phyloP scores from a whole-genome alignment of 2,113 vertebrate genomes.

The Chaetops frenatus region DNA sequence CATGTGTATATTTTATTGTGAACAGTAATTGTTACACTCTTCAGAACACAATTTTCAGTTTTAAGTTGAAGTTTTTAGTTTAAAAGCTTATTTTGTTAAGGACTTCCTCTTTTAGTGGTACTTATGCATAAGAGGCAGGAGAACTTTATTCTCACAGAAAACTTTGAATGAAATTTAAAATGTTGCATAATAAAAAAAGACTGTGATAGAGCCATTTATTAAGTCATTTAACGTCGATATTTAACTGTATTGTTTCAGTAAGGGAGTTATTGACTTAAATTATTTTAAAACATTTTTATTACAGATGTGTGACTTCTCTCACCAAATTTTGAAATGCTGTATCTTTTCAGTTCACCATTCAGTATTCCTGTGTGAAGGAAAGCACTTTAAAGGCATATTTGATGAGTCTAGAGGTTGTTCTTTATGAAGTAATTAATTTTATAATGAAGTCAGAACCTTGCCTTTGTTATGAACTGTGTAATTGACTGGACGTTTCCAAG shows the following conservation, averaged over 20 bases:
- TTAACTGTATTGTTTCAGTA: background rate
- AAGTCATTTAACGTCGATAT: background rate
- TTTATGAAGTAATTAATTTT: conserved; percentile 48
- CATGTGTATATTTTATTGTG: background rate
- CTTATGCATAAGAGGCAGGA: background rate
- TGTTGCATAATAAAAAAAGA: background rate
- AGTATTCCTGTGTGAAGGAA: conserved; percentile 21
- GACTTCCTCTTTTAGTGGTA: background rate
- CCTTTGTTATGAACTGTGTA: conserved; percentile 27
- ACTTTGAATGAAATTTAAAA: background rate
- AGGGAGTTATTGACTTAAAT: background rate
- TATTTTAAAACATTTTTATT: background rate
- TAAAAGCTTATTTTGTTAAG: background rate
- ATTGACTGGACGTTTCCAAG: conserved; percentile 30
- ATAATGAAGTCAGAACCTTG: conserved; percentile 45
- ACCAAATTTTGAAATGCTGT: background rate
- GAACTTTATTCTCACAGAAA: background rate
- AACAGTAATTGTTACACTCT: background rate
- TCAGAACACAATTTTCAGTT: background rate
- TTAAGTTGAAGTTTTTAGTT: background rate
- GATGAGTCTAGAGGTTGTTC: conserved; percentile 27
- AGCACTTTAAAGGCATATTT: conserved; percentile 31
- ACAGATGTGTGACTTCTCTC: background rate
- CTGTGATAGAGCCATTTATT: background rate
- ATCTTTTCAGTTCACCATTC: background rate